Evolutionary conservation across 2,797 vertebrate genomes (phyloP), one percentile per base, ranked within the genome.

Genomic region (Mus spretus): DNA sequence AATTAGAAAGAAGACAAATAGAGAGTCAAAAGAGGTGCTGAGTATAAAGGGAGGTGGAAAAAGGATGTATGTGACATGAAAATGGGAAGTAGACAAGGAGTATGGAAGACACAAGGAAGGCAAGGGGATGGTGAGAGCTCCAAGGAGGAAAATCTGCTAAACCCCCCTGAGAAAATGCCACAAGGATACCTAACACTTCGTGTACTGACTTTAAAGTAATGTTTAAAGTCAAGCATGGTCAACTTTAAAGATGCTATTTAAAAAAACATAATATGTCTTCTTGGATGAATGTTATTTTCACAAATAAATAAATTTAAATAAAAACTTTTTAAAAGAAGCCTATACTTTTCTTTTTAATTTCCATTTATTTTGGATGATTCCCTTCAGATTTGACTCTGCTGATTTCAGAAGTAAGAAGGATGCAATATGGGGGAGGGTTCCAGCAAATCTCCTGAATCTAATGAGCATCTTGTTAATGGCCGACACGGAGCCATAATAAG

Each of bases 261-360:
- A 95, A 85, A 6, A 67, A 89, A 91, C 55, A 75, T n/a, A 83
- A 40, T 84, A 15, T 87, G 13, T 88, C 93, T 90, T 92, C 22
- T 59, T 83, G 65, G 57, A 91, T 50, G 3, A 19, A 77, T 92
- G 53, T 80, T 96, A 34, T 92, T 91, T 3, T 6, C 67, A 92
- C 19, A 89, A 24, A 70, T 70, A 70, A 34, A 70, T n/a, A n/a
- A 8, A 72, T n/a, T n/a, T 72, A n/a, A 72, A 72, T 72, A 28
- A 67, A 57, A 63, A 75, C 53, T 78, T 50, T 47, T 34, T 0
- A 47, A 47, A 53, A 91, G 70, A 10, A 86, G 40, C 92, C 15
- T 94, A 34, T 65, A 67, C 74, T 79, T 28, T 72, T 19, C 6
- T 87, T 94, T 84, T 93, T 6, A 17, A 90, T 91, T 96, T 97